Conservation (phyloP, 2,113 vertebrate species). For the Amphiprion percula region DNA sequence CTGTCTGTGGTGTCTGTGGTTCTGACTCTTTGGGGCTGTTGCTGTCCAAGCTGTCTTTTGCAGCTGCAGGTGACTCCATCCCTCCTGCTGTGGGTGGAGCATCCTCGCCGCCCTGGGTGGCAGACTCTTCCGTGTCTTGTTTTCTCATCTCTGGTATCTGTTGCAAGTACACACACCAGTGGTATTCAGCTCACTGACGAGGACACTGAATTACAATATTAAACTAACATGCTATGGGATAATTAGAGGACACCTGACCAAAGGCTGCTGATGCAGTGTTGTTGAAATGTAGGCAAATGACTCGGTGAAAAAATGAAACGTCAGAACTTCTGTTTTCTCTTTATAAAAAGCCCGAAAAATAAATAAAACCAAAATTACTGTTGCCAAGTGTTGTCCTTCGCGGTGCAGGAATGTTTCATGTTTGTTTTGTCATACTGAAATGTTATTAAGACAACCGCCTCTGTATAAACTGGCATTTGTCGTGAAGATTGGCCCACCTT, state of each 20-base stretch:
- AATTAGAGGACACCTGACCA: too few relatives aligned
- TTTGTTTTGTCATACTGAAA: not conserved
- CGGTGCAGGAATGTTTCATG: too few relatives aligned
- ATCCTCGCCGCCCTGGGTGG: slow-evolving; percentile 52
- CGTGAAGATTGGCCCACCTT: too few relatives aligned
- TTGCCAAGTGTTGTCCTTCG: not conserved
- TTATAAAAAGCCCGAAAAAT: not conserved
- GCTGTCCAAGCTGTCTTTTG: slow-evolving; percentile 53
- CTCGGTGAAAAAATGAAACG: not conserved
- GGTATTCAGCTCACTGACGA: too few relatives aligned
- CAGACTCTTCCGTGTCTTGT: slow-evolving; percentile 77
- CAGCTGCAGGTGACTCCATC: slow-evolving; percentile 49
- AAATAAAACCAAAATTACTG: too few relatives aligned
- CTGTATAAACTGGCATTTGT: not conserved
- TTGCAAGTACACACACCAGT: not conserved
- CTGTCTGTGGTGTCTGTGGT: slow-evolving; percentile 56
- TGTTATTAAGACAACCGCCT: not conserved
- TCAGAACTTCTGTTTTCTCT: not conserved
- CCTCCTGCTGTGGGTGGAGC: slow-evolving; percentile 43
- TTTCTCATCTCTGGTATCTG: slow-evolving; percentile 78
- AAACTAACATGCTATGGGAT: too few relatives aligned
- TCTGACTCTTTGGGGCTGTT: slow-evolving; percentile 68
- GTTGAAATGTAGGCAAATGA: not conserved
- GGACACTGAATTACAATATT: not conserved
- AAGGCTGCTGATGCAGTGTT: not conserved